Conservation (phyloP, 2,113 vertebrate species). For the Elaphurus davidianus region DNA sequence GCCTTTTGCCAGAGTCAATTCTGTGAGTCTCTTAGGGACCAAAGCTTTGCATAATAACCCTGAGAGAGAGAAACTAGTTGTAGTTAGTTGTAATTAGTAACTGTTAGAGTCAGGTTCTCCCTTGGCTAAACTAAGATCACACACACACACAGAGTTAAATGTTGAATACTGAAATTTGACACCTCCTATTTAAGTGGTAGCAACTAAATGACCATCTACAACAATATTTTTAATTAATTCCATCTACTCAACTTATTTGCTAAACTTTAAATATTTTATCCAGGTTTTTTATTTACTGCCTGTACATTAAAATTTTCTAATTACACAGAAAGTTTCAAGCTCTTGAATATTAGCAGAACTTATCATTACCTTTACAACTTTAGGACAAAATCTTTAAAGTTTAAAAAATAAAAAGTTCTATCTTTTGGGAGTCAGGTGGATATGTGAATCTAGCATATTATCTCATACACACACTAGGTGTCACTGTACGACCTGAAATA, state of each 20-base stretch:
- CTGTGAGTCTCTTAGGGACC: not conserved
- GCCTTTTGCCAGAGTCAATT: not conserved
- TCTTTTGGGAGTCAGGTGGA: not conserved
- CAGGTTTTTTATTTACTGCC: not conserved
- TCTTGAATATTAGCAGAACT: not conserved
- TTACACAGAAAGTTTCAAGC: not conserved
- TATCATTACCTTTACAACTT: not conserved
- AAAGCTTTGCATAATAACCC: not conserved
- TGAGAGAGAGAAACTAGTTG: not conserved
- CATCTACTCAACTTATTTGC: not conserved
- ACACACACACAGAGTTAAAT: not conserved
- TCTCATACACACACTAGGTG: conserved; percentile 73
- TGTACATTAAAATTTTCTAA: not conserved
- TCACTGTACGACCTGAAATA: conserved; percentile 72
- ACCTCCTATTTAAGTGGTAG: not conserved
- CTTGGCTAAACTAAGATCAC: not conserved
- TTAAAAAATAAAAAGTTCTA: not conserved
- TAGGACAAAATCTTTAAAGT: not conserved
- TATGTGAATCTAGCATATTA: not conserved
- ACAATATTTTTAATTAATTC: not conserved
- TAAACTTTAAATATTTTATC: not conserved
- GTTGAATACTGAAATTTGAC: not conserved
- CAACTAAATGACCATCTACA: not conserved
- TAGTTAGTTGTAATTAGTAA: not conserved
- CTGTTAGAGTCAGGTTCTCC: not conserved